Percentiles rank a stretch among this genome's conserved stretches.
Evolutionary conservation across 2,888 invertebrate species (phyloP).

Genomic region (Folsomia manolachei): DNA sequence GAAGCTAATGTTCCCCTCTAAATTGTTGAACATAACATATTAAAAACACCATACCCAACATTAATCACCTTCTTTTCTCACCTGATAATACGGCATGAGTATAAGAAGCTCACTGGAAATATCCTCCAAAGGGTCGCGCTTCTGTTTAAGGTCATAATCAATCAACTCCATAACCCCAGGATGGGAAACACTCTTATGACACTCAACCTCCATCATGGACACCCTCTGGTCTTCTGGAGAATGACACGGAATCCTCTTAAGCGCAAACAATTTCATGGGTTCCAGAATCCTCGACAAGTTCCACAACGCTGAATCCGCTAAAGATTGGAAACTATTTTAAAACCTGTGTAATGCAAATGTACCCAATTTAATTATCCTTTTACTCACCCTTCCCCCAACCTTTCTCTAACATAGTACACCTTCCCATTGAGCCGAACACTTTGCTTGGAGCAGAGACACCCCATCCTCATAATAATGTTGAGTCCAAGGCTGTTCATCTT

Average conservation of each 20-base stretch:
- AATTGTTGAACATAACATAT: neutral
- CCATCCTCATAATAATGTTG: conserved; percentile 68
- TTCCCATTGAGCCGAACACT: conserved; percentile 67
- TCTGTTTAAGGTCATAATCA: conserved; percentile 65
- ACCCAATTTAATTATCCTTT: neutral
- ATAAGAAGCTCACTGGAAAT: conserved; percentile 70
- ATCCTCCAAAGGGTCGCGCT: conserved; percentile 65
- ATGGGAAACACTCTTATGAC: conserved; percentile 68
- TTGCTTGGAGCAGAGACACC: conserved; percentile 74
- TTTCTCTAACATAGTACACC: conserved; percentile 63
- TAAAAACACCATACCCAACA: neutral
- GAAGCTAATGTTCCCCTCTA: conserved; percentile 71
- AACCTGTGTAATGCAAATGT: neutral
- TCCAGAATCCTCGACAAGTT: conserved; percentile 67
- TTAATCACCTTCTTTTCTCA: conserved; percentile 50
- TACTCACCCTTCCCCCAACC: conserved; percentile 58
- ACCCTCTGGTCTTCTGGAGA: conserved; percentile 68
- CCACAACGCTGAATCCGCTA: conserved; percentile 79
- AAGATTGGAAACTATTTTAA: conserved; percentile 50
- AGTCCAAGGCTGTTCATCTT: conserved; percentile 68
- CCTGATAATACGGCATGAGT: conserved; percentile 71
- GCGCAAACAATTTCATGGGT: conserved; percentile 68
- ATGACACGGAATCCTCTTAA: conserved; percentile 76
- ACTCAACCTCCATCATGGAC: conserved; percentile 67
- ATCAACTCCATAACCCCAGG: conserved; percentile 71